Evolutionary conservation across 2,797 vertebrate genomes (phyloP), one percentile per base, ranked within the genome.

Genomic region (Coranthus polyacanthus): DNA sequence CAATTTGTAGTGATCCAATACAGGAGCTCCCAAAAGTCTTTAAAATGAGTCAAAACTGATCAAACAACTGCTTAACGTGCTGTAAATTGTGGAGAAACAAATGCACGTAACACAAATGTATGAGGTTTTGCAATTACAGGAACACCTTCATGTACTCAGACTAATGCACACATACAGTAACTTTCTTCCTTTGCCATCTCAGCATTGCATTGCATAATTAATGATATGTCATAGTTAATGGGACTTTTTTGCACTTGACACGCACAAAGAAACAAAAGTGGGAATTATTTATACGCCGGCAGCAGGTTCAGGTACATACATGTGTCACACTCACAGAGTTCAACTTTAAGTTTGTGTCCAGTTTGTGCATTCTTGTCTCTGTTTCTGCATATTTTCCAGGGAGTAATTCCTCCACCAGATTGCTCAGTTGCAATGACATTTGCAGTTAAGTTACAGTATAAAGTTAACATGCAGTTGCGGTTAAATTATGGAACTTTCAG

Each of bases 211-310:
- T 17, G 24, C 9, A 64, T 75, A 51, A 59, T 72, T 59, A 22
- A 79, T 42, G 37, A 51, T 10, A 8, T 39, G 36, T 62, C 58
- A 52, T 22, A 10, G 9, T 61, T 52, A 42, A 41, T 51, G 12
- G n/a, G n/a, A 2, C 49, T 44, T 42, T 49, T n/a, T 47, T 54
- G 22, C 43, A n/a, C 6, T 42, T 36, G 49, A 55, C 51, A 45
- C 2, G 29, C 34, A 60, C 17, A 60, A 29, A 69, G 8, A 54
- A 18, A 50, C 18, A 18, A 34, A 45, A 10, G 16, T 12, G 1
- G 4, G 18, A 61, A 59, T 68, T 11, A 59, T 68, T 55, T 17
- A 64, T 59, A 32, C 41, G 22, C 37, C 24, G 24, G 6, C 6
- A 37, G 54, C 5, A 8, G 10, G 29, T 60, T 2, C 18, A 52